Conservation (phyloP, 2,888 invertebrate species). For the Megamerina dolium region DNA sequence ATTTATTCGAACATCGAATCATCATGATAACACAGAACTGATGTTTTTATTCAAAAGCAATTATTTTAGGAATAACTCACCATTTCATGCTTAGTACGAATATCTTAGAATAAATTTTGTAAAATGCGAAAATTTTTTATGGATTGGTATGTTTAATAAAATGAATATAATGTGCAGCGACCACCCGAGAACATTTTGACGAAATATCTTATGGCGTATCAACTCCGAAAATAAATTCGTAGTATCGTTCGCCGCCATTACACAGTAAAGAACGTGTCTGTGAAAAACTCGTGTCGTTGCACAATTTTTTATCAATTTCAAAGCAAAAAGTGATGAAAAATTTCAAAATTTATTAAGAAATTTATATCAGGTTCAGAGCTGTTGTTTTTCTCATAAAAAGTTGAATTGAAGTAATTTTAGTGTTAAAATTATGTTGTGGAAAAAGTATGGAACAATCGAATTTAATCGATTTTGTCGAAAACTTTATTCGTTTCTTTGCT, state of each 20-base stretch:
- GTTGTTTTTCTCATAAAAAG: slow-evolving; percentile 32
- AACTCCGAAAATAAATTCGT: slow-evolving; percentile 34
- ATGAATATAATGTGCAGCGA: slow-evolving; percentile 6
- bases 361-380: slow-evolving; percentile 31
- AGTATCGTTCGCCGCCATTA: slow-evolving; percentile 44
- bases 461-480: slow-evolving; percentile 43
- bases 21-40: too few relatives aligned
- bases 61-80: too few relatives aligned
- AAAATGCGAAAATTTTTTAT: too few relatives aligned
- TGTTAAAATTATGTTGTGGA: slow-evolving; percentile 43
- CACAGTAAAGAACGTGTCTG: slow-evolving; percentile 49
- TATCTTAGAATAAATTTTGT: too few relatives aligned
- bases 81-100: too few relatives aligned
- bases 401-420: slow-evolving; percentile 28
- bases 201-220: slow-evolving; percentile 20
- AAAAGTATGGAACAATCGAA: slow-evolving; percentile 39
- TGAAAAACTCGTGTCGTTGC: slow-evolving; percentile 45
- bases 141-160: slow-evolving; percentile 18
- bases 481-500: slow-evolving; percentile 27
- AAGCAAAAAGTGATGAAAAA: slow-evolving; percentile 38
- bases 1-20: too few relatives aligned
- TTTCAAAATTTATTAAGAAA: slow-evolving; percentile 33
- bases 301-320: slow-evolving; percentile 40
- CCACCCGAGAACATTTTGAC: slow-evolving; percentile 17
- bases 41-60: too few relatives aligned